These are phyloP conservation scores for Anser brachyrhynchus DNA, from an alignment of 2,113 vertebrate species.

Conservation along the genomic window DNA sequence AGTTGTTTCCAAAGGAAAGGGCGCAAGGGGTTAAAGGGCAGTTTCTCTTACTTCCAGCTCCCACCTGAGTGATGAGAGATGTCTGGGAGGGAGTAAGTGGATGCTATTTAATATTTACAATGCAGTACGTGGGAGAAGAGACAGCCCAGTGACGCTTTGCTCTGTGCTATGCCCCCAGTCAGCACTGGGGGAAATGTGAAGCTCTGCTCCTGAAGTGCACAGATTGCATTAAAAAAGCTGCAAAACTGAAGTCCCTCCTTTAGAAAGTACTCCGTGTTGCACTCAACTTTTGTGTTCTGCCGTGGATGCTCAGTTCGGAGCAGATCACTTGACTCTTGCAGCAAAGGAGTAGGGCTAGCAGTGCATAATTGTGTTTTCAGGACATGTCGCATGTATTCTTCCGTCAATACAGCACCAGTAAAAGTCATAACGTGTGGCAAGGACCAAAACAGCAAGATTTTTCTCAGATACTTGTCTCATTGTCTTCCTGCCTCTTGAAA, in stretches of 20 bases:
- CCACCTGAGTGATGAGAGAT: neutral
- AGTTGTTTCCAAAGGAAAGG: neutral
- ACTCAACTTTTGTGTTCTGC: neutral
- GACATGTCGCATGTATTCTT: neutral
- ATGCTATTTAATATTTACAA: neutral
- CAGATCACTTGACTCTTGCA: neutral
- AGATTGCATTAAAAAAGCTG: neutral
- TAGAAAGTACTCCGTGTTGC: neutral
- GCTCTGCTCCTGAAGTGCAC: neutral
- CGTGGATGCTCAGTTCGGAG: neutral
- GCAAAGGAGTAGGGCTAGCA: neutral
- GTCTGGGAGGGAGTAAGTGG: neutral
- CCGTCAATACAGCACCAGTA: neutral
- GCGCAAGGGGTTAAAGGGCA: neutral
- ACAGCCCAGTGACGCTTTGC: accelerated
- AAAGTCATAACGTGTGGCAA: neutral
- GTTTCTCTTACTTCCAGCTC: neutral
- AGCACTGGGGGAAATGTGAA: neutral
- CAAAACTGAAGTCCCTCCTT: neutral
- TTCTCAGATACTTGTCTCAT: neutral
- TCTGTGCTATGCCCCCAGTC: neutral
- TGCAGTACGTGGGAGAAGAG: neutral
- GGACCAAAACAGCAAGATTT: neutral
- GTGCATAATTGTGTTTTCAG: neutral
- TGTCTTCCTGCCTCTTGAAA: neutral